Conservation (phyloP, 2,797 vertebrate species). For the Channa striata region DNA sequence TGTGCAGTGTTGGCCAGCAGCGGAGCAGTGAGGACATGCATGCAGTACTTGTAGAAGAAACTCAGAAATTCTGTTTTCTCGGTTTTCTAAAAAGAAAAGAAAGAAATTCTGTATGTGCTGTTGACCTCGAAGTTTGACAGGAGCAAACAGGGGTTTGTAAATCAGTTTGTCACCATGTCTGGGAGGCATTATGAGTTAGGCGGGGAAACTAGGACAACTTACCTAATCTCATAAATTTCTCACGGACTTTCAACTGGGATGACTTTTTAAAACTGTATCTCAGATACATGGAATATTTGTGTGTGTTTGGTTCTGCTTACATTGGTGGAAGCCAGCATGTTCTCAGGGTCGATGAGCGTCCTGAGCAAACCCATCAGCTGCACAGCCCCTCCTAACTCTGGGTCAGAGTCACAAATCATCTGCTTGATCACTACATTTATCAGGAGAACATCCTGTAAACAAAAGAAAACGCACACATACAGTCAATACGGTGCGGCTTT, state of each 20-base stretch:
- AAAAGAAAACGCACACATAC: constrained; percentile 1
- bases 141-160: not conserved
- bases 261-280: too few species aligned
- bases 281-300: not conserved
- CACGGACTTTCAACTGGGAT: not conserved
- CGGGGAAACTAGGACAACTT: too few species aligned
- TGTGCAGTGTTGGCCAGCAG: constrained; percentile 96
- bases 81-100: constrained; percentile 89
- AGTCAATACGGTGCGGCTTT: not conserved
- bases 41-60: constrained; percentile 99
- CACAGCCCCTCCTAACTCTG: constrained; percentile 96
- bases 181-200: not conserved
- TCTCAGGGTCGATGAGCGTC: constrained; percentile 98
- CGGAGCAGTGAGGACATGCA: constrained; percentile 98
- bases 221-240: too few species aligned
- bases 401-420: constrained; percentile 99
- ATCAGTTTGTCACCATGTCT: not conserved
- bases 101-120: not conserved
- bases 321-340: constrained; percentile 97
- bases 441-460: constrained; percentile 93
- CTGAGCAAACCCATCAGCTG: constrained; percentile 98
- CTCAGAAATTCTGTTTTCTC: constrained; percentile 99
- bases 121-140: not conserved
- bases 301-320: constrained; percentile 82
- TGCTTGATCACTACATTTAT: constrained; percentile 99